phyloP scores from a whole-genome alignment of 2,113 vertebrate species.

The Odocoileus virginianus region DNA sequence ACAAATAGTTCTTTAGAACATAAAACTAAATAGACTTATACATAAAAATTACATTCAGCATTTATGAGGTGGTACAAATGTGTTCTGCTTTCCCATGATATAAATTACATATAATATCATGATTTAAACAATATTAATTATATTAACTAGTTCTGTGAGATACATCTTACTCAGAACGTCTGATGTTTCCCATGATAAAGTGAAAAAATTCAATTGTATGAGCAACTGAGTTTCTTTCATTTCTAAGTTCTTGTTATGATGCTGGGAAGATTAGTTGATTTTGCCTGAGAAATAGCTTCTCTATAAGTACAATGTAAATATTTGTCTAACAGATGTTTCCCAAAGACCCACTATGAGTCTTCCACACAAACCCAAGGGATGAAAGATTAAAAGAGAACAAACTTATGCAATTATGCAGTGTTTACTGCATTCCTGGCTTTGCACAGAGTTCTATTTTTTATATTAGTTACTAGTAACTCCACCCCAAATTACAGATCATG shows the following conservation, averaged over 20 bases:
- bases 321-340: not conserved
- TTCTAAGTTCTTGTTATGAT: conserved; percentile 53
- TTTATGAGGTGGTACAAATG: conserved; percentile 69
- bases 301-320: not conserved
- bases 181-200: not conserved
- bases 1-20: conserved; percentile 70
- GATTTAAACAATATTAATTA: conserved; percentile 45
- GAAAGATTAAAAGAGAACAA: not conserved
- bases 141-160: not conserved
- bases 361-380: not conserved
- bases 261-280: not conserved
- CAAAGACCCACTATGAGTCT: not conserved
- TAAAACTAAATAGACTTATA: conserved; percentile 61
- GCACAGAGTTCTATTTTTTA: rapidly evolving
- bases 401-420: not conserved
- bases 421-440: not conserved
- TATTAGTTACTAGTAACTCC: not conserved
- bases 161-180: not conserved
- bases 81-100: conserved; percentile 42
- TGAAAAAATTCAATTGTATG: not conserved
- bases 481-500: not conserved
- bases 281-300: not conserved
- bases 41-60: conserved; percentile 65
- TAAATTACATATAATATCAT: not conserved
- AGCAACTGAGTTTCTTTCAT: not conserved